These are phyloP conservation scores for Oreochromis tanganicae DNA, from an alignment of 2,113 vertebrate genomes.

Conservation along the genomic window DNA sequence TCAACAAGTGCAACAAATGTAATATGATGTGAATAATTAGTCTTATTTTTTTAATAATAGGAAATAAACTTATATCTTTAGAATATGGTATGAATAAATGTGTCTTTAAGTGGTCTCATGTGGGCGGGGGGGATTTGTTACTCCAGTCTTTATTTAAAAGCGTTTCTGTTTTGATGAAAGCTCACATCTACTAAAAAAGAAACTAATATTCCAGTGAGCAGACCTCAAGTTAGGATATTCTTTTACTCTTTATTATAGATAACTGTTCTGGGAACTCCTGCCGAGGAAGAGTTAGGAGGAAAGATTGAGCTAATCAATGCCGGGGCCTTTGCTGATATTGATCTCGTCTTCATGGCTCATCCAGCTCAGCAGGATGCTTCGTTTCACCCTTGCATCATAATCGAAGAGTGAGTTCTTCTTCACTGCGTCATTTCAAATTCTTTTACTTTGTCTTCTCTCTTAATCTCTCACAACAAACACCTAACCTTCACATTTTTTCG, in stretches of 20 bases:
- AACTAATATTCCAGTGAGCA: background rate
- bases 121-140: background rate
- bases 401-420: conserved; percentile 73
- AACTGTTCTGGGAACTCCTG: conserved; percentile 84
- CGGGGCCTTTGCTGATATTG: conserved; percentile 79
- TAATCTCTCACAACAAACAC: background rate
- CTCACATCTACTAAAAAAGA: background rate
- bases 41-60: background rate
- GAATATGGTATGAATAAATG: background rate
- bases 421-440: background rate
- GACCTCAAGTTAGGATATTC: background rate
- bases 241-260: conserved; percentile 61
- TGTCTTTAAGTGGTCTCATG: background rate
- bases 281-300: conserved; percentile 84
- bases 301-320: conserved; percentile 84
- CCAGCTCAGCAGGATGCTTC: conserved; percentile 81
- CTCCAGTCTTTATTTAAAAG: background rate
- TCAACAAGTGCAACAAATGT: background rate
- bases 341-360: conserved; percentile 88
- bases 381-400: conserved; percentile 75
- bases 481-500: background rate
- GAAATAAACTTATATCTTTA: background rate
- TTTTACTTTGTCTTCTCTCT: background rate
- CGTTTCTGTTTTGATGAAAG: background rate
- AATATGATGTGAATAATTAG: background rate